A percentile compares a stretch with the other conserved stretches of the same genome.
phyloP scores from a whole-genome alignment of 2,888 invertebrate genomes.

The Ophonus ardosiacus region DNA sequence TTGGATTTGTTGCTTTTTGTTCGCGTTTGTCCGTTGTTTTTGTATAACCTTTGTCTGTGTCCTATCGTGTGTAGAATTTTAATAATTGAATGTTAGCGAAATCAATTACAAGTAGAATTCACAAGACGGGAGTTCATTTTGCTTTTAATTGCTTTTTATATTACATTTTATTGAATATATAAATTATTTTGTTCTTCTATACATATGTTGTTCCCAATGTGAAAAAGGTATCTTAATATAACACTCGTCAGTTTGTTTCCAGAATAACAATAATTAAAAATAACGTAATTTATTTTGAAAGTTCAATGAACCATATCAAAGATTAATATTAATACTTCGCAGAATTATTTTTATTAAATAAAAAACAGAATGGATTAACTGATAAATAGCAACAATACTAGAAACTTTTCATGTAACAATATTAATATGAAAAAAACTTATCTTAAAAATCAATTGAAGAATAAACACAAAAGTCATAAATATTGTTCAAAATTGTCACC shows the following conservation, averaged over 20 bases:
- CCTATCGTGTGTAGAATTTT: constrained; percentile 57
- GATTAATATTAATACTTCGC: too few relatives aligned
- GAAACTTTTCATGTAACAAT: too few relatives aligned
- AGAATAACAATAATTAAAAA: neutral
- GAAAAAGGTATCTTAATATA: neutral
- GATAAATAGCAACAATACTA: too few relatives aligned
- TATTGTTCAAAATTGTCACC: too few relatives aligned
- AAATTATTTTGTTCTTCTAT: constrained; percentile 5
- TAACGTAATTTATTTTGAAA: too few relatives aligned
- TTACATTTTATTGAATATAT: constrained; percentile 5
- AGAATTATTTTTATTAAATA: too few relatives aligned
- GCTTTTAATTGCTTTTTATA: constrained; percentile 28
- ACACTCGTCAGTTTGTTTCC: neutral
- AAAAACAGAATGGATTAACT: too few relatives aligned
- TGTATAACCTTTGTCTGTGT: constrained; percentile 52
- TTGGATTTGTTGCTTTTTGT: constrained; percentile 42
- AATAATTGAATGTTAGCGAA: constrained; percentile 38
- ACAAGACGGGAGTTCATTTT: neutral
- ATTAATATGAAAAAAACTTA: too few relatives aligned
- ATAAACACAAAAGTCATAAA: too few relatives aligned
- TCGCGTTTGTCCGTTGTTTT: constrained; percentile 47
- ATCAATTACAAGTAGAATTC: constrained; percentile 25
- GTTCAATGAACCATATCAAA: too few relatives aligned
- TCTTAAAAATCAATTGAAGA: too few relatives aligned
- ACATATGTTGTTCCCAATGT: neutral